phyloP scores from a whole-genome alignment of 2,888 invertebrate genomes.

The Pristionchus exspectatus region DNA sequence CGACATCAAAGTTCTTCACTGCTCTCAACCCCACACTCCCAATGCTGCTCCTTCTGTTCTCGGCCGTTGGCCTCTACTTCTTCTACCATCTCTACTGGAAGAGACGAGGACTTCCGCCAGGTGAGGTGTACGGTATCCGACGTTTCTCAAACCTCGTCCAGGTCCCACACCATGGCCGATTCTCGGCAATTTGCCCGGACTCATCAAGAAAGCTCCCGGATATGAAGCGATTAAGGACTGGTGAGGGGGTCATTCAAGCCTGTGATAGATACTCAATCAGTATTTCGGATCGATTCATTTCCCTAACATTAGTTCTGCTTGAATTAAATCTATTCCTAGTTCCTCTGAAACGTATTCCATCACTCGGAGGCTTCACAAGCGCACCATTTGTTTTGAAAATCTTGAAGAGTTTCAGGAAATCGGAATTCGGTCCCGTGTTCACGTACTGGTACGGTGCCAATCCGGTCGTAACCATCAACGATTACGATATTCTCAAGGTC shows the following conservation, averaged over 20 bases:
- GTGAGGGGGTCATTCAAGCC: background rate
- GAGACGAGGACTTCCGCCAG: slow-evolving; percentile 45
- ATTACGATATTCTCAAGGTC: slow-evolving; percentile 40
- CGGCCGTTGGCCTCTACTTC: slow-evolving; percentile 37
- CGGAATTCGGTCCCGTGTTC: slow-evolving; percentile 36
- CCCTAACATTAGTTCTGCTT: background rate
- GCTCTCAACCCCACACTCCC: background rate
- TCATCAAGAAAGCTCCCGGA: slow-evolving; percentile 45
- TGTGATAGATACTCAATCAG: background rate
- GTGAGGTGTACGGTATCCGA: background rate
- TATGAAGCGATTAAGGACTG: slow-evolving; percentile 47
- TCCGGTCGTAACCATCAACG: slow-evolving; percentile 49
- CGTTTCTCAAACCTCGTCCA: slow-evolving; percentile 1
- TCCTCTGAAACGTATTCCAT: background rate
- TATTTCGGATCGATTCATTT: background rate
- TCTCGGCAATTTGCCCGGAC: slow-evolving; percentile 38
- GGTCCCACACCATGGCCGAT: slow-evolving; percentile 51
- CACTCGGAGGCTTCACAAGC: too few relatives aligned
- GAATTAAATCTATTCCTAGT: too few relatives aligned
- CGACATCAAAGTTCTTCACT: background rate
- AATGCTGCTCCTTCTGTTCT: slow-evolving; percentile 36
- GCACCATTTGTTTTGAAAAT: too few relatives aligned
- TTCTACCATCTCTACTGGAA: slow-evolving; percentile 52
- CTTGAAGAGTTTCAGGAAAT: background rate
- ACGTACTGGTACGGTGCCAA: slow-evolving; percentile 50